A percentile compares a stretch with the other conserved stretches of the same genome.
These are phyloP conservation scores for Alces alces DNA, from an alignment of 2,113 vertebrate species.

Conservation along the genomic window DNA sequence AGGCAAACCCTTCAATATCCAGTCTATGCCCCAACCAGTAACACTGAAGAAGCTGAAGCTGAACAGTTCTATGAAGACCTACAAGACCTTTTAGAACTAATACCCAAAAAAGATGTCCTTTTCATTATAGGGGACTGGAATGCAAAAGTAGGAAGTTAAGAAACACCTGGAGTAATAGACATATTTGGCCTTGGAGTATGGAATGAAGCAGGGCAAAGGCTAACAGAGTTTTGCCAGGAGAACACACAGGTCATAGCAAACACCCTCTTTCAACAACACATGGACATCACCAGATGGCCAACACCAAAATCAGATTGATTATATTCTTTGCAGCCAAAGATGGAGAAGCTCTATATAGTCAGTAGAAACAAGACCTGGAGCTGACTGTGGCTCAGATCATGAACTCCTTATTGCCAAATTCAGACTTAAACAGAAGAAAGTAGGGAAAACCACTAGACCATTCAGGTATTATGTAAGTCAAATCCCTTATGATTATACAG, in stretches of 20 bases:
- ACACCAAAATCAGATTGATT: rapidly evolving
- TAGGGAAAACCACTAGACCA: background rate
- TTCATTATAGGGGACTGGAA: background rate
- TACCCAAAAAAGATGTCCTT: background rate
- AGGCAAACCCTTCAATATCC: background rate
- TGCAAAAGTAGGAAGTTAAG: background rate
- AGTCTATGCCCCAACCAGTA: background rate
- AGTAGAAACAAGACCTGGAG: background rate
- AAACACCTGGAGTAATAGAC: background rate
- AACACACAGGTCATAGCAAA: background rate
- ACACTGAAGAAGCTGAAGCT: background rate
- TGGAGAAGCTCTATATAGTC: background rate
- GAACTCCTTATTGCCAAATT: background rate
- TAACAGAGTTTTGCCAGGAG: background rate
- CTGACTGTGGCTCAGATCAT: background rate
- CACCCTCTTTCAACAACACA: background rate
- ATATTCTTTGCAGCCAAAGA: background rate
- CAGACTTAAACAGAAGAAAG: background rate
- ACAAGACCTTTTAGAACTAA: background rate
- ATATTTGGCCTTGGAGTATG: background rate
- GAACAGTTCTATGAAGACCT: background rate
- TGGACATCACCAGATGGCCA: background rate
- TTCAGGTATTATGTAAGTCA: background rate
- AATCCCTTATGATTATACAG: background rate
- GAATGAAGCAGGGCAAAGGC: background rate